A percentile compares a stretch with the other conserved stretches of the same genome.
Conservation (phyloP, 2,113 vertebrate species). For the Pavo muticus region DNA sequence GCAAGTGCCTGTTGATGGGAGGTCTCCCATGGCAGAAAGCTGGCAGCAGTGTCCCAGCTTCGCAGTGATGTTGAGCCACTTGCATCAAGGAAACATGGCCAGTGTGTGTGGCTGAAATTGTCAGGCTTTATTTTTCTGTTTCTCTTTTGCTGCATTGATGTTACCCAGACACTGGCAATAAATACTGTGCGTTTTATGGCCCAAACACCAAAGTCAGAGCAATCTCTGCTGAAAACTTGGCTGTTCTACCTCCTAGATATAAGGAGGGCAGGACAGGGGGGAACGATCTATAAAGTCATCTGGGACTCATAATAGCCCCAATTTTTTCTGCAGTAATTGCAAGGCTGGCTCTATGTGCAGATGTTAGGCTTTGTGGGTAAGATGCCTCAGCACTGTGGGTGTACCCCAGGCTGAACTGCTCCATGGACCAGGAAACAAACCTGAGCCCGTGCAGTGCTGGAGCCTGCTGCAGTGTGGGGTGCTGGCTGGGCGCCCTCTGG, state of each 20-base stretch:
- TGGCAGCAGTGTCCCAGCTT: not conserved
- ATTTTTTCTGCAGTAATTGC: not conserved
- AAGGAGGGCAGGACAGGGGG: not conserved
- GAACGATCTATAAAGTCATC: not conserved
- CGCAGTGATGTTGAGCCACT: not conserved
- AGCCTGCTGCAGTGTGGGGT: not conserved
- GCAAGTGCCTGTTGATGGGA: conserved; percentile 2
- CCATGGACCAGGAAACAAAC: not conserved
- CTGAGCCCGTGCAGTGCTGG: not conserved
- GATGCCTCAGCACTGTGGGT: not conserved
- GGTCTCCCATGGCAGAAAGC: not conserved
- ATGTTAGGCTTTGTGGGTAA: not conserved
- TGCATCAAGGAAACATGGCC: not conserved
- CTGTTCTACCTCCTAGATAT: conserved; percentile 6
- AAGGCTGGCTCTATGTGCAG: not conserved
- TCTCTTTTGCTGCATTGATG: not conserved
- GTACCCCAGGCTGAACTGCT: not conserved
- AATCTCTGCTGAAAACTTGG: not conserved
- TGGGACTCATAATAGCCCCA: conserved; percentile 3
- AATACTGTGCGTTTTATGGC: not conserved
- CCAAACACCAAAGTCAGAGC: not conserved
- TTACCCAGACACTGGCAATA: not conserved
- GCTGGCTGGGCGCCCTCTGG: not conserved
- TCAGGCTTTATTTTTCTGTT: not conserved
- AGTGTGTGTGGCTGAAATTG: not conserved